phyloP scores from a whole-genome alignment of 2,797 vertebrate species.

The Scyliorhinus canicula region DNA sequence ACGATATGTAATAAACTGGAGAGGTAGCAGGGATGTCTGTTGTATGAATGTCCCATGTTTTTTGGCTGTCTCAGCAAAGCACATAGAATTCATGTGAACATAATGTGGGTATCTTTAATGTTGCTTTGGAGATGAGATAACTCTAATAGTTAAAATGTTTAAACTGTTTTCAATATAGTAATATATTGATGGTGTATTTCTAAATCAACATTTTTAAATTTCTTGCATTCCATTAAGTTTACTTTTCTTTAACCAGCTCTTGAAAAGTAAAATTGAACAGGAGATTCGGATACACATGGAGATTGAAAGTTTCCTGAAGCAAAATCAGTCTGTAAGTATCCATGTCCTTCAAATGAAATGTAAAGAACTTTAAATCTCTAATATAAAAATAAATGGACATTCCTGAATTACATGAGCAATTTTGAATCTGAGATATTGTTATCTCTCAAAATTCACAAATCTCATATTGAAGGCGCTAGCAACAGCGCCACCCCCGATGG shows the following conservation, averaged over 20 bases:
- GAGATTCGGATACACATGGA: conserved; percentile 62
- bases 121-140: neutral
- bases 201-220: neutral
- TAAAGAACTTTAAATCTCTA: neutral
- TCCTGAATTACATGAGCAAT: neutral
- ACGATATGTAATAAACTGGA: neutral
- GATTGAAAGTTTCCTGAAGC: conserved; percentile 63
- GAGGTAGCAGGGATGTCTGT: neutral
- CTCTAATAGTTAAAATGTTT: neutral
- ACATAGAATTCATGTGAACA: neutral
- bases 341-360: neutral
- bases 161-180: neutral
- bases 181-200: neutral
- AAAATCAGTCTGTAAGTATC: conserved; percentile 59
- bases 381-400: neutral
- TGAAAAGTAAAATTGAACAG: conserved; percentile 57
- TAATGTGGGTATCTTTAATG: neutral
- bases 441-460: neutral
- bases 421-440: neutral
- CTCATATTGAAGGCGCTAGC: too few relatives aligned
- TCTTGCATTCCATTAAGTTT: neutral
- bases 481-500: too few relatives aligned
- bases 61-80: neutral
- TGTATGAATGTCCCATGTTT: neutral
- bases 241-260: conserved; percentile 52